A percentile compares a stretch with the other conserved stretches of the same genome.
These are phyloP conservation scores for Prenolepis imparis DNA, from an alignment of 2,888 invertebrate species.

Conservation along the genomic window DNA sequence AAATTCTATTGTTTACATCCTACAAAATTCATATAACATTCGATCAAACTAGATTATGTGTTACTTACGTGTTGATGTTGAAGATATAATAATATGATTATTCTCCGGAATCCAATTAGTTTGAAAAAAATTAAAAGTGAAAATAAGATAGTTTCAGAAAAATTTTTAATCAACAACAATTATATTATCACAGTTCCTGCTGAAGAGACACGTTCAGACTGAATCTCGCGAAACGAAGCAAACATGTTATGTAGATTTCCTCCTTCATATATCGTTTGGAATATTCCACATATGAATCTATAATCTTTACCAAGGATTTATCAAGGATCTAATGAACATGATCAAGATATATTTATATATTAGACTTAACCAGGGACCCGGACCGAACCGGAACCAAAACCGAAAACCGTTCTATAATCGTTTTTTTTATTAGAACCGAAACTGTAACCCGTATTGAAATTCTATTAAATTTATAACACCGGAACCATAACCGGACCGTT, in stretches of 20 bases:
- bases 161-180: not conserved
- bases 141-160: not conserved
- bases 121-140: not conserved
- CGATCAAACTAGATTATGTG: not conserved
- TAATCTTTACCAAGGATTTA: too few relatives aligned
- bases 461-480: too few relatives aligned
- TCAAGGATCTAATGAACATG: not conserved
- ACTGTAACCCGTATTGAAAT: too few relatives aligned
- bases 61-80: constrained; percentile 18
- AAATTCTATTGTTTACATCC: not conserved
- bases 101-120: not conserved
- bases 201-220: not conserved
- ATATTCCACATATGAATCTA: not conserved
- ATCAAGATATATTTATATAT: not conserved
- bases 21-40: not conserved
- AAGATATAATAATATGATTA: not conserved
- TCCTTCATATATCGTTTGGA: too few relatives aligned
- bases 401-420: too few relatives aligned
- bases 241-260: constrained; percentile 3
- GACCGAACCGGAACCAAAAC: too few relatives aligned
- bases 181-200: not conserved
- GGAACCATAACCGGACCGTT: too few relatives aligned
- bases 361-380: too few relatives aligned
- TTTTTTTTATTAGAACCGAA: too few relatives aligned
- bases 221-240: not conserved